phyloP scores from a whole-genome alignment of 2,113 vertebrate genomes.

The Anthoscopus minutus region DNA sequence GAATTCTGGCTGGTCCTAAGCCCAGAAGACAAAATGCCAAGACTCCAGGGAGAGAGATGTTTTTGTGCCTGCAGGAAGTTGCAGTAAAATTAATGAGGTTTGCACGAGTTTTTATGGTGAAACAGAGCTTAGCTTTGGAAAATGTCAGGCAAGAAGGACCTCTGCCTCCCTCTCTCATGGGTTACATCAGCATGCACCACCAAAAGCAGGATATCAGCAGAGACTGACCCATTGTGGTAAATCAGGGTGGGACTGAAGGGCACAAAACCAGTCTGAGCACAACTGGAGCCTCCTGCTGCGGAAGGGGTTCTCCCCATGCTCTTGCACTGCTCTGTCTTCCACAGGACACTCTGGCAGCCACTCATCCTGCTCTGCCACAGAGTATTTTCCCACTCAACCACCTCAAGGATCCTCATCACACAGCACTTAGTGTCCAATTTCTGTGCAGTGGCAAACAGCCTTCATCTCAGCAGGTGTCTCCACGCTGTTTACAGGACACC shows the following conservation, averaged over 20 bases:
- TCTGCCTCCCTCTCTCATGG: background rate
- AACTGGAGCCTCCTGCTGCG: background rate
- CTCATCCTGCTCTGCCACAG: background rate
- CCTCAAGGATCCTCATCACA: background rate
- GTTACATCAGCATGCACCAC: background rate
- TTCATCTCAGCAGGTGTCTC: constrained; percentile 50
- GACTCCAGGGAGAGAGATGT: background rate
- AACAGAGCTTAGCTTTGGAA: background rate
- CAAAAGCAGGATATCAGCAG: background rate
- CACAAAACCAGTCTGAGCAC: background rate
- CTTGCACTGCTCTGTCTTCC: background rate
- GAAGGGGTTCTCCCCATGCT: background rate
- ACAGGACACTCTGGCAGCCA: background rate
- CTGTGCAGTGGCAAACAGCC: background rate
- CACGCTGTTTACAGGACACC: constrained; percentile 54
- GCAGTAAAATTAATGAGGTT: background rate
- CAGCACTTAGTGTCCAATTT: background rate
- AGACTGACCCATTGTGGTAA: background rate
- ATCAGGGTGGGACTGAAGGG: background rate
- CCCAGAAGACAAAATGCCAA: background rate
- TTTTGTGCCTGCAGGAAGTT: background rate
- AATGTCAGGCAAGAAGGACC: background rate
- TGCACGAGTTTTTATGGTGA: background rate
- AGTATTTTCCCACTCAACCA: background rate
- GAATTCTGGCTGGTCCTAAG: background rate